A percentile compares a stretch with the other conserved stretches of the same genome.
Conservation (phyloP, 2,113 vertebrate genomes). For the Tiliqua scincoides region DNA sequence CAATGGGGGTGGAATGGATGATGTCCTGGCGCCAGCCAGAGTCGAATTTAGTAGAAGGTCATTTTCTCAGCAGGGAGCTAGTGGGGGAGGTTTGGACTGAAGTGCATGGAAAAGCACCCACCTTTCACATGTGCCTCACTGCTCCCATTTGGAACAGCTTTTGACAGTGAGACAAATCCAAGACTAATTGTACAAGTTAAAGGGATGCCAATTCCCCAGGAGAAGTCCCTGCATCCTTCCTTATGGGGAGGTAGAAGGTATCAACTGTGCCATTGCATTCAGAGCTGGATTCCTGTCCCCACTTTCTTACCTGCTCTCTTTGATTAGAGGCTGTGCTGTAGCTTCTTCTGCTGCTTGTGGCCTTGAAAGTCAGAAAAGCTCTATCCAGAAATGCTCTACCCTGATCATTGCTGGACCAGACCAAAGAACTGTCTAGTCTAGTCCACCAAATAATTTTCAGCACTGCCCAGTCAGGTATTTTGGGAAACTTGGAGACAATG, state of each 20-base stretch:
- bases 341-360: background rate
- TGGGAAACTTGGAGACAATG: background rate
- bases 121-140: constrained; percentile 40
- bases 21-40: constrained; percentile 44
- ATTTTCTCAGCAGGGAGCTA: constrained; percentile 72
- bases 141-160: constrained; percentile 2
- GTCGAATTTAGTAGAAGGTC: constrained; percentile 73
- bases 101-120: constrained; percentile 27
- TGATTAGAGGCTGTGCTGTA: background rate
- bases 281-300: background rate
- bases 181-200: background rate
- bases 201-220: background rate
- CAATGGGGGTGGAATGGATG: constrained; percentile 7
- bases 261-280: background rate
- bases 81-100: constrained; percentile 38
- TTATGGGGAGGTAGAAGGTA: background rate
- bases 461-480: background rate
- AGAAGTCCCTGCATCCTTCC: background rate
- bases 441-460: background rate
- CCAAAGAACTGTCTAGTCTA: background rate
- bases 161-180: background rate
- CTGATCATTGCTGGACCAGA: background rate
- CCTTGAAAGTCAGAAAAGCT: background rate
- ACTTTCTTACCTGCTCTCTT: background rate
- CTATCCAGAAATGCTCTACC: background rate